Evolutionary conservation across 2,888 invertebrate species (phyloP), one percentile per base, ranked within the genome.

Genomic region (Noctua fimbriata): DNA sequence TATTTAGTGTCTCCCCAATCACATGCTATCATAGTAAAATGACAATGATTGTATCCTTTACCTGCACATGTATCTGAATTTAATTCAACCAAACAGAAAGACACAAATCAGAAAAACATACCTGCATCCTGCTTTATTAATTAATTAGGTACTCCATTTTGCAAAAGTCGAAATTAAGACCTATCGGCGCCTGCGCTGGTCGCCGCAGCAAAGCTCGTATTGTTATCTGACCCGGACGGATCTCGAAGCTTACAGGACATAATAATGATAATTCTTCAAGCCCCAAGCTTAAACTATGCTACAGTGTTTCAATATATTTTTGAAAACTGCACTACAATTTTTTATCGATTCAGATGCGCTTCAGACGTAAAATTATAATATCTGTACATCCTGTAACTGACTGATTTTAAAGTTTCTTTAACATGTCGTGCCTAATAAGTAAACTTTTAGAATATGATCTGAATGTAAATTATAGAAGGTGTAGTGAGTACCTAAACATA

Each of bases 1-100:
- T 70, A 52, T 58, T 65, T 47, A 18, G 28, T 70, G 69, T 69
- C 63, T 49, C n/a, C 14, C 52, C 60, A 12, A 55, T 58, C 44
- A 69, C 9, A 55, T 52, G 12, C 49, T 44, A 47, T 66, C 41
- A 18, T n/a, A 47, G 47, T 44, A 32, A 44, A 74, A 58, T 47
- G 41, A 63, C 9, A 63, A 74, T 72, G 24, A 65, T 74, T 36
- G 18, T 32, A 44, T 49, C 6, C 18, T 60, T 41, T 55, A 55
- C 24, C 44, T n/a, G 52, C 44, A 63, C 10, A n/a, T 55, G 24
- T 44, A 36, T 60, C 49, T 67, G 28, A 47, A 78, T 12, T 36
- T 44, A 24, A 41, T n/a, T 32, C 21, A 21, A 32, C 1, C 5
- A 36, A 66, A 28, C 47, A 28, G 21, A 60, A 44, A 58, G 2